Percentiles rank a stretch among this genome's conserved stretches.
These are phyloP conservation scores for Diplogasteroides magnus DNA, from an alignment of 1,140 invertebrate species.

Conservation along the genomic window DNA sequence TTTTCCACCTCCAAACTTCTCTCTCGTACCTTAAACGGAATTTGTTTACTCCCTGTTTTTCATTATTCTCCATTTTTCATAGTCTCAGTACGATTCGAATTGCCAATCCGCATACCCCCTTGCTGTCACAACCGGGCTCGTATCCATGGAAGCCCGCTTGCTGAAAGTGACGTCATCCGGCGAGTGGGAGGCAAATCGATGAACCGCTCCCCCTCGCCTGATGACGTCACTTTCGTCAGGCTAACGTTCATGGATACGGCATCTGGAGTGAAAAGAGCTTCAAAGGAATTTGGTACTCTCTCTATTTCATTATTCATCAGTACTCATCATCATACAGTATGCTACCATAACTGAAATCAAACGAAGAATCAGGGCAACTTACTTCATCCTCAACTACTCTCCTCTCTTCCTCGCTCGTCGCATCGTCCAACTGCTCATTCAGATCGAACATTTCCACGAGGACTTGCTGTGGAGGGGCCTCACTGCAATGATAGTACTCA, in stretches of 20 bases:
- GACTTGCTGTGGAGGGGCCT: background rate
- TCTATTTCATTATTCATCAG: too few species aligned
- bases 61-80: background rate
- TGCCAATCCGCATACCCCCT: too few species aligned
- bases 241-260: too few species aligned
- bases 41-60: background rate
- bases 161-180: too few species aligned
- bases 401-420: conserved; percentile 2
- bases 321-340: too few species aligned
- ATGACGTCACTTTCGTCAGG: too few species aligned
- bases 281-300: too few species aligned
- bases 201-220: background rate
- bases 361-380: background rate
- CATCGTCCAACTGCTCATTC: conserved; percentile 8
- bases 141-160: too few species aligned
- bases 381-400: background rate
- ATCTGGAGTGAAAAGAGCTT: too few species aligned
- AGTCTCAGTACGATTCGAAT: background rate
- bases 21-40: background rate
- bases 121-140: too few species aligned
- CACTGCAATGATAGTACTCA: background rate
- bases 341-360: too few species aligned
- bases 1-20: background rate
- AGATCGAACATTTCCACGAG: conserved; percentile 10
- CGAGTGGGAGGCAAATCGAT: too few species aligned